Conservation (phyloP, 2,113 vertebrate genomes). For the Sceloporus tristichus region DNA sequence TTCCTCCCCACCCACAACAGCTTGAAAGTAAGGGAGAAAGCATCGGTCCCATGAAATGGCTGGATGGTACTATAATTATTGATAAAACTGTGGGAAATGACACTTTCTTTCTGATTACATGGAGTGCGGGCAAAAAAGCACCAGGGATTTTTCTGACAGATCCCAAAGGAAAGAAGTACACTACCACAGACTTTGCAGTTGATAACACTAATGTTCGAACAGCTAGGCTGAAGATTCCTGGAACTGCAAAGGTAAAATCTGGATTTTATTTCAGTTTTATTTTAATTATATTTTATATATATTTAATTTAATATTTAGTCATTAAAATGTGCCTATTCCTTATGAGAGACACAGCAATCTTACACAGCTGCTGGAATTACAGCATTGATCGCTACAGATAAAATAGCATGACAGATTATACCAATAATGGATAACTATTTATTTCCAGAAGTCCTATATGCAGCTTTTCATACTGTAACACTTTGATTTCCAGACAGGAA, state of each 20-base stretch:
- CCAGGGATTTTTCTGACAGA: conserved; percentile 6
- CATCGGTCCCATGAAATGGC: background rate
- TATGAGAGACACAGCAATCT: background rate
- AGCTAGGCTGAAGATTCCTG: conserved; percentile 17
- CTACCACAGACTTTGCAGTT: background rate
- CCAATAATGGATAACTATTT: background rate
- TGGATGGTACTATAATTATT: conserved; percentile 7
- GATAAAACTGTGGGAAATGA: conserved; percentile 34
- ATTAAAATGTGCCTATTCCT: no score
- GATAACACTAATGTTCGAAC: background rate
- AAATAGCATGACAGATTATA: background rate
- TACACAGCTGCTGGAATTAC: background rate
- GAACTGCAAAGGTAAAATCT: conserved; percentile 24
- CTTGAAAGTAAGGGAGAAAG: conserved; percentile 16
- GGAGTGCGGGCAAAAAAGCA: background rate
- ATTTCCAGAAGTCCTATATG: background rate
- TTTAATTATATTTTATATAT: no score
- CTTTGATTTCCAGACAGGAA: conserved; percentile 65
- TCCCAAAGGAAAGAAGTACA: conserved; percentile 3
- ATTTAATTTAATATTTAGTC: no score
- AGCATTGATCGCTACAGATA: background rate
- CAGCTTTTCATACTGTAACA: background rate
- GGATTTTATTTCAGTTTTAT: background rate
- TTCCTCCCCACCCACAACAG: background rate
- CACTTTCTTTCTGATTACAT: conserved; percentile 21